Evolutionary conservation across 2,888 invertebrate species (phyloP), one percentile per base, ranked within the genome.

Genomic region (Leptinotarsa tumamoca): DNA sequence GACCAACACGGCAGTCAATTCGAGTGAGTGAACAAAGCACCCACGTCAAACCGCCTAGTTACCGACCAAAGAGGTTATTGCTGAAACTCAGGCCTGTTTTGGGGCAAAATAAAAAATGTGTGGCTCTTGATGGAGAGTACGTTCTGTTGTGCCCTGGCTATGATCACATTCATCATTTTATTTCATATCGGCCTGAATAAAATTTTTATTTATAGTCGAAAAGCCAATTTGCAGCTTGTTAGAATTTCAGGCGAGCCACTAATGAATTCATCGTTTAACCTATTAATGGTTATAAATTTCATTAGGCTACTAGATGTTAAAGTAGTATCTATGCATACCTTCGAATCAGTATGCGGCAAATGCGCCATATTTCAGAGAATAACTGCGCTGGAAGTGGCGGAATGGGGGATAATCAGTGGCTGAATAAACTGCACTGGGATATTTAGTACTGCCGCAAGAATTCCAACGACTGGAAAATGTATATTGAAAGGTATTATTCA

Each of bases 291-390:
- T 69, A 74, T 74, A 71, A 77, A 77, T 74, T 77, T 74, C 77
- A 74, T 74, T 77, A 77, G 72, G 67, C 71, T 71, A 75, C 72
- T 78, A 73, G 75, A 75, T 71, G 75, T 73, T 73, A 61, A 76
- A 72, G 70, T 74, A 71, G 71, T 73, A 70, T 74, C 76, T 74
- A 76, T 71, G 72, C 76, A 76, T 75, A 78, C 78, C 78, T 78
- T 76, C 75, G 74, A 78, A 78, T 74, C 74, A 76, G 78, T 70
- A 76, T 78, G 72, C 76, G 74, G 76, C 74, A 21, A 67, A 68
- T 66, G 68, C 50, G 71, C 49, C 67, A 71, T 78, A 78, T 72
- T 78, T 76, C 70, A 76, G 68, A 67, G 73, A 76, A 75, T 76
- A 71, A 76, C 73, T 68, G 73, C 71, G 49, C 67, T 56, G 21